phyloP scores from a whole-genome alignment of 2,113 vertebrate species.

The Marmota monax region DNA sequence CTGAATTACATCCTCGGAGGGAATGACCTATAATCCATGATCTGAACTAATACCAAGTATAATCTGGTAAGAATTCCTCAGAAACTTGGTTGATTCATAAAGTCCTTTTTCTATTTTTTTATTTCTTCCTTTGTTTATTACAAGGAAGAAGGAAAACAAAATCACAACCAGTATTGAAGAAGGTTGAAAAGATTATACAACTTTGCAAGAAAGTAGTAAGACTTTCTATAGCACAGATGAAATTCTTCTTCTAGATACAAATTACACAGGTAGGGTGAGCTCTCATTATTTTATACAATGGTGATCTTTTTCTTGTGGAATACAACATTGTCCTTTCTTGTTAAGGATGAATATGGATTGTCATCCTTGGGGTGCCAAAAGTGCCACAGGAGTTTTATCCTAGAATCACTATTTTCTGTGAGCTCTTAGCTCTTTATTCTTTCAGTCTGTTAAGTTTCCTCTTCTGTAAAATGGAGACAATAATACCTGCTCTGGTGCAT shows the following conservation, averaged over 20 bases:
- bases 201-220: not conserved
- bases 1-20: slow-evolving; percentile 12
- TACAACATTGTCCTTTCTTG: not conserved
- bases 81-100: slow-evolving; percentile 37
- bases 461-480: not conserved
- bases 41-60: slow-evolving; percentile 36
- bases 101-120: not conserved
- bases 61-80: slow-evolving; percentile 36
- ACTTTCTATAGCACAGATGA: not conserved
- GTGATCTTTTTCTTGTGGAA: not conserved
- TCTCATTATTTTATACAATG: not conserved
- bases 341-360: not conserved
- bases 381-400: not conserved
- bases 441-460: not conserved
- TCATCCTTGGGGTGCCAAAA: not conserved
- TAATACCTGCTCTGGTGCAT: not conserved
- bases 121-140: slow-evolving; percentile 54
- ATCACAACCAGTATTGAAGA: not conserved
- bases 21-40: not conserved
- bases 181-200: not conserved
- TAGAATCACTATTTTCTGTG: not conserved
- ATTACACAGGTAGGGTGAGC: not conserved
- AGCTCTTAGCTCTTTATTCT: not conserved
- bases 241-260: not conserved
- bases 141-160: slow-evolving; percentile 49